Conservation (phyloP, 2,888 invertebrate species). For the Allygus modestus region DNA sequence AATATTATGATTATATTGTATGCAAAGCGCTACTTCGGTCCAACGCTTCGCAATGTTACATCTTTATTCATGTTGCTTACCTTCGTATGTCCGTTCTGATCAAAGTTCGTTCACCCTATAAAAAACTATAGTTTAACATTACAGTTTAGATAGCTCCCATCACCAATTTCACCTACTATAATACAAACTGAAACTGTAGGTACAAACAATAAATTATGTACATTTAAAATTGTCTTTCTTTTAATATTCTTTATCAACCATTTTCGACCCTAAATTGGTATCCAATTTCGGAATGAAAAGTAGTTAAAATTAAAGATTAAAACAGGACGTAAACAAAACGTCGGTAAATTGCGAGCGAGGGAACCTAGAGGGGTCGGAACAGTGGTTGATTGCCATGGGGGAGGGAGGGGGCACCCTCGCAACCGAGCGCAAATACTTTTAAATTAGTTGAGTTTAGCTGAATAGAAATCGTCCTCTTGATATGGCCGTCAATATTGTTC, state of each 20-base stretch:
- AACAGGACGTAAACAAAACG: conserved; percentile 44
- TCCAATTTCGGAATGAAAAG: conserved; percentile 5
- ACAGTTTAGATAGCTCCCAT: too few relatives aligned
- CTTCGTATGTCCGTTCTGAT: too few relatives aligned
- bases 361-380: neutral
- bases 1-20: too few relatives aligned
- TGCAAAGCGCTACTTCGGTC: too few relatives aligned
- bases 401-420: neutral
- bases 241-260: neutral
- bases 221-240: too few relatives aligned
- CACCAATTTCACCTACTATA: too few relatives aligned
- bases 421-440: conserved; percentile 49
- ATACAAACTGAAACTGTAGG: too few relatives aligned
- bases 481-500: conserved; percentile 9
- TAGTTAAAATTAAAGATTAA: conserved; percentile 31
- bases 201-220: too few relatives aligned
- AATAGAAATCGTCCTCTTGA: conserved; percentile 51
- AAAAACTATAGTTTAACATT: too few relatives aligned
- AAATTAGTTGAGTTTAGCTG: conserved; percentile 51
- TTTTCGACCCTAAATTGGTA: neutral
- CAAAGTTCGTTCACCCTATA: too few relatives aligned
- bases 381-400: conserved; percentile 12
- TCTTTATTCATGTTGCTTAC: too few relatives aligned
- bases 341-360: neutral
- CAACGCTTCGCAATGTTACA: too few relatives aligned